Percentiles rank a stretch among this genome's conserved stretches.
phyloP scores from a whole-genome alignment of 2,113 vertebrate species.

The Peromyscus polionotus region DNA sequence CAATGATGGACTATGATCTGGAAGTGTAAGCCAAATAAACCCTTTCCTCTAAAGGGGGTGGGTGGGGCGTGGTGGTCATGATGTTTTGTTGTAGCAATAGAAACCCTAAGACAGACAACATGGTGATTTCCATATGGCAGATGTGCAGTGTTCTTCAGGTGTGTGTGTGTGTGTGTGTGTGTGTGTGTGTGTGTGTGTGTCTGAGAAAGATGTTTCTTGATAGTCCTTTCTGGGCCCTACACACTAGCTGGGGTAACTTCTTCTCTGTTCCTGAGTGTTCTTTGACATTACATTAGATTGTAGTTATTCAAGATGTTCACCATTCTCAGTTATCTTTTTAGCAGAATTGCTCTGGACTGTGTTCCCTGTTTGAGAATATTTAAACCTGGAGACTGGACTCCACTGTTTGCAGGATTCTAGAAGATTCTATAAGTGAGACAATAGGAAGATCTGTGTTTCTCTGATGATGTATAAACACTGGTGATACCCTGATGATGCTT shows the following conservation, averaged over 20 bases:
- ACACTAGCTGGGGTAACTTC: neutral
- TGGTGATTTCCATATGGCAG: neutral
- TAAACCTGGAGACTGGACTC: neutral
- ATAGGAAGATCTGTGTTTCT: neutral
- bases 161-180: neutral
- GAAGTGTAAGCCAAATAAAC: neutral
- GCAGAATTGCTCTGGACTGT: neutral
- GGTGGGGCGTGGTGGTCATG: no score
- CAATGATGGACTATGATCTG: neutral
- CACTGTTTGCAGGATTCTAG: neutral
- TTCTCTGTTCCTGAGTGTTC: neutral
- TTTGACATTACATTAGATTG: neutral
- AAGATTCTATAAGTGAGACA: neutral
- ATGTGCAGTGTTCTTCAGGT: neutral
- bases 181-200: neutral
- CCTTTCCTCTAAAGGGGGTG: neutral
- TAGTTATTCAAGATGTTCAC: neutral
- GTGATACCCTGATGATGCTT: neutral
- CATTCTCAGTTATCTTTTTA: constrained; percentile 18
- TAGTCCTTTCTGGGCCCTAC: neutral
- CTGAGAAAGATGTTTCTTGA: neutral
- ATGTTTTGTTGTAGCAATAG: neutral
- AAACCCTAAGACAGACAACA: neutral
- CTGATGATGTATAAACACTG: neutral
- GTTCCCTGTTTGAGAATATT: neutral